Conservation (phyloP, 2,888 invertebrate species). For the Polymixis flavicincta region DNA sequence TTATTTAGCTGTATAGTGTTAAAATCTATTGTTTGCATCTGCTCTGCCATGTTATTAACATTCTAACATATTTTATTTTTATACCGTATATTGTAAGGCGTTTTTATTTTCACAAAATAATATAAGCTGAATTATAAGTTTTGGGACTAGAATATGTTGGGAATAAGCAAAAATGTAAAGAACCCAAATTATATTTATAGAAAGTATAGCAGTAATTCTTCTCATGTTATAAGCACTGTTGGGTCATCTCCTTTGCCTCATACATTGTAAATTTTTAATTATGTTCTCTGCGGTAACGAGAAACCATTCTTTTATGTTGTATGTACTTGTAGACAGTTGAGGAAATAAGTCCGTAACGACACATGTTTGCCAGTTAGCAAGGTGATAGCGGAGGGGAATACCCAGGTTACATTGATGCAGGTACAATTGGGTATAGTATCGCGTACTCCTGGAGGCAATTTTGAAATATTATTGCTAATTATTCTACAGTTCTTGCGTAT, state of each 20-base stretch:
- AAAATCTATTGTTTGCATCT: constrained; percentile 15
- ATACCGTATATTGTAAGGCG: constrained; percentile 26
- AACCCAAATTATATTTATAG: constrained; percentile 30
- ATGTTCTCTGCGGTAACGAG: not conserved
- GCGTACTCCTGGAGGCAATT: not conserved
- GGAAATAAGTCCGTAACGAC: not conserved
- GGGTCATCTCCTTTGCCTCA: constrained; percentile 1
- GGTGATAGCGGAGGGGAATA: not conserved
- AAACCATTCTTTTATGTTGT: not conserved
- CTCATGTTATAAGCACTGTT: constrained; percentile 15
- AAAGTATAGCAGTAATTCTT: constrained; percentile 11
- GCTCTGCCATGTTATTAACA: constrained; percentile 10
- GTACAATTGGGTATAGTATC: not conserved
- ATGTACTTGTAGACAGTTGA: not conserved
- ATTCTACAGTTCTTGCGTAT: not conserved
- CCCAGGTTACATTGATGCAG: not conserved
- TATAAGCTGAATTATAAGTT: constrained; percentile 21
- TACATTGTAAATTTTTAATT: not conserved
- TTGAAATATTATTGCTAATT: not conserved
- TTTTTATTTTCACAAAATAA: constrained; percentile 21
- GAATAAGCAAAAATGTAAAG: constrained; percentile 43
- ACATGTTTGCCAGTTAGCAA: not conserved
- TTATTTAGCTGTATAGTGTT: not conserved
- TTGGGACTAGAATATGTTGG: constrained; percentile 37
- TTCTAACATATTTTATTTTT: constrained; percentile 37